These are phyloP conservation scores for Cylloceria caligata DNA, from an alignment of 2,888 invertebrate genomes.

Conservation along the genomic window DNA sequence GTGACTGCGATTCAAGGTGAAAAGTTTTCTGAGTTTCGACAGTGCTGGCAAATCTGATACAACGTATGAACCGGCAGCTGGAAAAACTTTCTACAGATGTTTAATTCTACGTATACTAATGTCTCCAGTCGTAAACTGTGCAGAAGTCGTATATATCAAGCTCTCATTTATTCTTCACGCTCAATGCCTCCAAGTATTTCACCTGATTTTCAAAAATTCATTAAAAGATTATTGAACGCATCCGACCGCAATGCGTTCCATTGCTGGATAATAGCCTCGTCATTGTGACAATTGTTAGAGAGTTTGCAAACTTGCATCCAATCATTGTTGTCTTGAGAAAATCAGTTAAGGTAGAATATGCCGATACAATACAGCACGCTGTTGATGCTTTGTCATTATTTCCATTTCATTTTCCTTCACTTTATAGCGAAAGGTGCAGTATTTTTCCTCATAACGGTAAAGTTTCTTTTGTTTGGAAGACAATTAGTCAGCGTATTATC, in stretches of 20 bases:
- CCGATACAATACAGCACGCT: too few relatives aligned
- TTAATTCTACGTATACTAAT: not conserved
- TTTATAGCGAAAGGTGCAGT: too few relatives aligned
- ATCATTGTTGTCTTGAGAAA: constrained; percentile 1
- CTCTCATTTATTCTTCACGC: not conserved
- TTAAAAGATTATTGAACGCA: constrained; percentile 11
- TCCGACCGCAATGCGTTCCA: constrained; percentile 8
- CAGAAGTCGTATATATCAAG: constrained; percentile 7
- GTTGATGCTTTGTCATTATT: too few relatives aligned
- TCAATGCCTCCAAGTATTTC: not conserved
- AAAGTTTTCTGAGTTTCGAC: constrained; percentile 14
- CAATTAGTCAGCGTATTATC: too few relatives aligned
- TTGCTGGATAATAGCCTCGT: constrained; percentile 5
- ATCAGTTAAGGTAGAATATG: too few relatives aligned
- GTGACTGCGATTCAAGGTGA: constrained; percentile 13
- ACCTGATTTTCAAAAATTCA: constrained; percentile 12
- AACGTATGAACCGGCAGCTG: not conserved
- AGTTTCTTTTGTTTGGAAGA: too few relatives aligned
- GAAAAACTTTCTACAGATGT: constrained; percentile 5
- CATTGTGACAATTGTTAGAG: constrained; percentile 14
- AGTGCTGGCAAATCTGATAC: not conserved
- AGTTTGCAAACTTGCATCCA: constrained; percentile 1
- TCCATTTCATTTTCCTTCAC: too few relatives aligned
- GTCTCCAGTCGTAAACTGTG: constrained; percentile 1
- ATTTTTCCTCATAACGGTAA: too few relatives aligned